Evolutionary conservation across 2,888 invertebrate genomes (phyloP).

Genomic region (Athripsodes cinereus): DNA sequence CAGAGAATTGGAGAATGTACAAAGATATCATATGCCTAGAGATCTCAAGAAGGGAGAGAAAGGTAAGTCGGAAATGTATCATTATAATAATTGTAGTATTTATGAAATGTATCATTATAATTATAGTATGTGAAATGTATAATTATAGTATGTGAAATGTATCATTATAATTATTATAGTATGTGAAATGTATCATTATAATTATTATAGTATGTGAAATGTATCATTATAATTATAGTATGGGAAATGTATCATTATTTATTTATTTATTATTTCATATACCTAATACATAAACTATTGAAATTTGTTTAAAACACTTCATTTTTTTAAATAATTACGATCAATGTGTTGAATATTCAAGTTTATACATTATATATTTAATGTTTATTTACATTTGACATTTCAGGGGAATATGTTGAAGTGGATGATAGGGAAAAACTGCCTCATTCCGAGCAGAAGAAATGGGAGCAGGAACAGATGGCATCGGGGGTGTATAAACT

Average conservation of each 20-base stretch:
- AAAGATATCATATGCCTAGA: constrained; percentile 92
- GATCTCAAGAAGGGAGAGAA: constrained; percentile 71
- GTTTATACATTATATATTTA: too few relatives aligned
- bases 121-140: not conserved
- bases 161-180: too few relatives aligned
- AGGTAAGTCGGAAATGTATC: constrained; percentile 35
- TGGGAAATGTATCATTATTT: too few relatives aligned
- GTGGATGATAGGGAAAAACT: constrained; percentile 80
- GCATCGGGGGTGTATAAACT: constrained; percentile 87
- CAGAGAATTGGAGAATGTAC: constrained; percentile 84
- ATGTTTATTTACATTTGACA: too few relatives aligned
- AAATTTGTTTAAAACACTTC: too few relatives aligned
- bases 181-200: too few relatives aligned
- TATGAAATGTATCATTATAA: not conserved
- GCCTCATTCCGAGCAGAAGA: constrained; percentile 79
- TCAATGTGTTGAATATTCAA: too few relatives aligned
- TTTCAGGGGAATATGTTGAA: constrained; percentile 68
- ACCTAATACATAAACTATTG: too few relatives aligned
- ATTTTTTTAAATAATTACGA: too few relatives aligned
- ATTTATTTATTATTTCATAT: too few relatives aligned
- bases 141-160: not conserved
- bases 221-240: too few relatives aligned
- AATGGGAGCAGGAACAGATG: constrained; percentile 98
- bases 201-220: too few relatives aligned
- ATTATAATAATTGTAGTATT: not conserved